A percentile compares a stretch with the other conserved stretches of the same genome.
These are phyloP conservation scores for Meles meles DNA, from an alignment of 2,113 vertebrate genomes.

Conservation along the genomic window DNA sequence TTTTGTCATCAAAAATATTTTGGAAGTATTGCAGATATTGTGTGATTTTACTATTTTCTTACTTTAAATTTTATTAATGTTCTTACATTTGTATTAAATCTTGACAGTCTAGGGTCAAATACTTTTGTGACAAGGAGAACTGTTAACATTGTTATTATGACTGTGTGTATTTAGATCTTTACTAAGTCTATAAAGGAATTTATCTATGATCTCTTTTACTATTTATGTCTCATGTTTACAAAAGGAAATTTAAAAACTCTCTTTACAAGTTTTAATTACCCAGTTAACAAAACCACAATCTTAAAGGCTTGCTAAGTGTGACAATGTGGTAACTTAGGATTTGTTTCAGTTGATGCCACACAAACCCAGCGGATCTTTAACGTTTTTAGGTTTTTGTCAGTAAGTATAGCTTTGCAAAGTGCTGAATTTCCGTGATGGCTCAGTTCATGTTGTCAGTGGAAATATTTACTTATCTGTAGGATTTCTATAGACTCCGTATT, in stretches of 20 bases:
- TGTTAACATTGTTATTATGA: not conserved
- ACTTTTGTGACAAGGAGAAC: not conserved
- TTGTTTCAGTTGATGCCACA: not conserved
- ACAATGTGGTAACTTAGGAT: not conserved
- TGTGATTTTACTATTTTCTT: not conserved
- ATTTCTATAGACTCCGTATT: not conserved
- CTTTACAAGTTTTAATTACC: not conserved
- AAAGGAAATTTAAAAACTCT: not conserved
- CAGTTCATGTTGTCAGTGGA: slow-evolving; percentile 18
- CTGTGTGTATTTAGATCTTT: not conserved
- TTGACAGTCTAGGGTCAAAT: not conserved
- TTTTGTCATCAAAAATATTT: not conserved
- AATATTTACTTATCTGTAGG: not conserved
- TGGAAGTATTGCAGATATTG: not conserved
- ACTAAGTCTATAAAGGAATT: not conserved
- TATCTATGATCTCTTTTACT: not conserved
- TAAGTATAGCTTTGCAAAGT: not conserved
- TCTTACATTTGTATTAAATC: not conserved
- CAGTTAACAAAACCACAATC: not conserved
- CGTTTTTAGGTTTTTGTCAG: not conserved
- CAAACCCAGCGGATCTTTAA: not conserved
- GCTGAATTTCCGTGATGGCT: not conserved
- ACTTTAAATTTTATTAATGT: not conserved
- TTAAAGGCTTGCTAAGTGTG: not conserved
- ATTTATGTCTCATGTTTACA: not conserved